Evolutionary conservation across 1,140 invertebrate genomes (phyloP).

Genomic region (Plectrocnemia conspersa): DNA sequence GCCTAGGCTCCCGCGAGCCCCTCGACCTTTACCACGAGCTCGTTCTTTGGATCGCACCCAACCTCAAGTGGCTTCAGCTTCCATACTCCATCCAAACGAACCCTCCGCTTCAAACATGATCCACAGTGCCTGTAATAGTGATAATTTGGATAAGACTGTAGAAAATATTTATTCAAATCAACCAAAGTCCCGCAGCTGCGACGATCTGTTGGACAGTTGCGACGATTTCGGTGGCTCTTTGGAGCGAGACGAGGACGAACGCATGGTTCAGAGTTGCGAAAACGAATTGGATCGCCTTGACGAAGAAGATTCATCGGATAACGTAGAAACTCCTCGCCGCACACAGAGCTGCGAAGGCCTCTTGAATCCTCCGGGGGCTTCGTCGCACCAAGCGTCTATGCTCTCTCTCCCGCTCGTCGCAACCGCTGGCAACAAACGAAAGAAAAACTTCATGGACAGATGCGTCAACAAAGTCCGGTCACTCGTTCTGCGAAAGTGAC

Average conservation of each 20-base stretch:
- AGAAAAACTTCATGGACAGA: slow-evolving; percentile 71
- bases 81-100: background rate
- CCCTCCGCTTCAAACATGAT: slow-evolving; percentile 11
- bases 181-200: slow-evolving; percentile 62
- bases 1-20: slow-evolving; percentile 39
- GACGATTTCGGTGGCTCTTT: slow-evolving; percentile 39
- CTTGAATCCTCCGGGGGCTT: slow-evolving; percentile 36
- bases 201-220: slow-evolving; percentile 56
- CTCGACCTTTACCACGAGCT: slow-evolving; percentile 29
- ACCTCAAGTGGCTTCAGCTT: slow-evolving; percentile 34
- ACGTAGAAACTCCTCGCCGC: slow-evolving; percentile 38
- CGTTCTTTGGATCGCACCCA: slow-evolving; percentile 36
- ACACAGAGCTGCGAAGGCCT: slow-evolving; percentile 49
- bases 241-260: slow-evolving; percentile 37
- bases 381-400: slow-evolving; percentile 40
- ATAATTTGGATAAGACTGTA: slow-evolving; percentile 37
- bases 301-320: slow-evolving; percentile 39
- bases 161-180: slow-evolving; percentile 37
- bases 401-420: slow-evolving; percentile 45
- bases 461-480: slow-evolving; percentile 73
- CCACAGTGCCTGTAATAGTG: slow-evolving; percentile 36
- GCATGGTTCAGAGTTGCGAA: slow-evolving; percentile 43
- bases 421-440: slow-evolving; percentile 53
- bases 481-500: slow-evolving; percentile 44
- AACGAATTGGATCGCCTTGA: slow-evolving; percentile 40